A percentile compares a stretch with the other conserved stretches of the same genome.
Conservation (phyloP, 2,797 vertebrate species). For the Sebastes nivosus region DNA sequence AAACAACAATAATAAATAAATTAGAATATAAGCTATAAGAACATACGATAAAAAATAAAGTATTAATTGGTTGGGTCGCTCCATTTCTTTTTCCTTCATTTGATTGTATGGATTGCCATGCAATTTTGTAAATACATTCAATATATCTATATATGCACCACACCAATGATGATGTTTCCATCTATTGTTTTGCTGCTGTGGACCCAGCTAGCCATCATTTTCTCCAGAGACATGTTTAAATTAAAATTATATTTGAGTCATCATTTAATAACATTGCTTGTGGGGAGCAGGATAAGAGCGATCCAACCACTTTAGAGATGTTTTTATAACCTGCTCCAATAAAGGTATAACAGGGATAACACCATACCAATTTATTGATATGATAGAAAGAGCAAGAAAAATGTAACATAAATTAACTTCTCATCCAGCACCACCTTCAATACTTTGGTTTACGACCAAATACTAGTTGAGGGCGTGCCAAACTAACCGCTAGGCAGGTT, state of each 20-base stretch:
- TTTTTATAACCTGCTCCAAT: background rate
- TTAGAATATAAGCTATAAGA: no score
- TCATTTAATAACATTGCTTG: background rate
- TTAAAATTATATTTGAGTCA: background rate
- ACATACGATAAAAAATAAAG: no score
- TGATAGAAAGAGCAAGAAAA: background rate
- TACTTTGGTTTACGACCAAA: no score
- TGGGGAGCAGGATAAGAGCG: background rate
- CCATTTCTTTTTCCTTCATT: background rate
- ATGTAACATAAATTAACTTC: rapidly evolving
- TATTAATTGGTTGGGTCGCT: no score
- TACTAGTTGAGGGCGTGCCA: no score
- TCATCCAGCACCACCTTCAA: background rate
- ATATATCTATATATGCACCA: background rate
- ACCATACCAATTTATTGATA: background rate
- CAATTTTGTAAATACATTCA: background rate
- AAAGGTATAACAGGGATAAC: background rate
- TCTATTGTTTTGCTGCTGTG: background rate
- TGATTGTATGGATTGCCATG: background rate
- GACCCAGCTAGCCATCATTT: background rate
- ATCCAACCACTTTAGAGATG: background rate
- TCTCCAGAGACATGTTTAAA: background rate
- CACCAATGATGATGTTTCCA: background rate
- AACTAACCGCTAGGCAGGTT: no score
- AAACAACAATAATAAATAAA: no score